Conservation (phyloP, 1,140 invertebrate genomes). For the Ectropis grisescens region DNA sequence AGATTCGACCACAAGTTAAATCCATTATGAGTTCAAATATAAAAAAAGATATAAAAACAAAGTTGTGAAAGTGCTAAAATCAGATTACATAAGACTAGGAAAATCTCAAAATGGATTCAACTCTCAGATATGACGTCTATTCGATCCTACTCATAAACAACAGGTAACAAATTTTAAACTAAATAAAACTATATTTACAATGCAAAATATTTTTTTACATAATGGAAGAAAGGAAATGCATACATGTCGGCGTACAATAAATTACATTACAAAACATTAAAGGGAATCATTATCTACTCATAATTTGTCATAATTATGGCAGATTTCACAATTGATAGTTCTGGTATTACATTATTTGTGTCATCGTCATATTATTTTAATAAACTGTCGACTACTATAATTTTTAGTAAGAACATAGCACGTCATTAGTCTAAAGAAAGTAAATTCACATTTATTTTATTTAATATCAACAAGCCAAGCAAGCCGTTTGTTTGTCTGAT, state of each 20-base stretch:
- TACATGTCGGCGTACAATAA: not conserved
- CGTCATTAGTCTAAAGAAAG: not conserved
- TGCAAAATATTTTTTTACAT: slow-evolving; percentile 9
- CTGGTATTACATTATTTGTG: not conserved
- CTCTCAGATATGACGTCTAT: slow-evolving; percentile 11
- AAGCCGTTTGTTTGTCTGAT: too few species aligned
- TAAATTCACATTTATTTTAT: not conserved
- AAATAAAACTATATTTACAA: slow-evolving; percentile 35
- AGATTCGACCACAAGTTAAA: slow-evolving; percentile 27
- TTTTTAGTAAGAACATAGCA: not conserved
- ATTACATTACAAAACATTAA: not conserved
- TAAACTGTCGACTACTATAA: not conserved
- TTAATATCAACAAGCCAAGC: too few species aligned
- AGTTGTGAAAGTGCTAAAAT: slow-evolving; percentile 11
- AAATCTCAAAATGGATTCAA: slow-evolving; percentile 25
- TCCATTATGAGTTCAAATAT: slow-evolving; percentile 22
- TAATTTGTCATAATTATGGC: not conserved
- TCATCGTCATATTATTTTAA: not conserved
- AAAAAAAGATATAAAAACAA: slow-evolving; percentile 3
- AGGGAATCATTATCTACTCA: not conserved
- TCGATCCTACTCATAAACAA: slow-evolving; percentile 10
- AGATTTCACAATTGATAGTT: too few species aligned
- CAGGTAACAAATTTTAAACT: slow-evolving; percentile 31
- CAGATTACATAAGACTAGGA: slow-evolving; percentile 14
- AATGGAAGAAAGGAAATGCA: not conserved